Evolutionary conservation across 2,113 vertebrate species (phyloP), one percentile per base, ranked within the genome.

Genomic region (Alethe castanea): DNA sequence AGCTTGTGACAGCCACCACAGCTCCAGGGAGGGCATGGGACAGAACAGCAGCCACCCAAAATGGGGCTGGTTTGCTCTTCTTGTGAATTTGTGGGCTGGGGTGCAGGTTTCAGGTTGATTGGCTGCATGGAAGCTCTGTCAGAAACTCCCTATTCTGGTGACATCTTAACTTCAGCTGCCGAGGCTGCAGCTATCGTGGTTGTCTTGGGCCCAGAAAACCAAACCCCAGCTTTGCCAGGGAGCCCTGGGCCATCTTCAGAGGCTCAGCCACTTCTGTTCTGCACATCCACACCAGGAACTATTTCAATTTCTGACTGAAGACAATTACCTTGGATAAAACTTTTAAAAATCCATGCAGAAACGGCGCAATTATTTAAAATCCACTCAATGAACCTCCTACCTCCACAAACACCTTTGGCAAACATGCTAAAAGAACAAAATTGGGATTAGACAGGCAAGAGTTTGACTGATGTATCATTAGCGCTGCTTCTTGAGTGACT

Each of bases 341-440:
- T 60, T 69, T 36, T n/a, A 53, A 88, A 92, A 93, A 94, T 64
- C 74, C 74, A 72, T 0, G 7, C 70, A 91, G 87, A 95, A 77
- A 28, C 1, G 7, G 42, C 16, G 26, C 67, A 60, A 36, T 73
- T 86, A 44, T 83, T 80, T 33, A 28, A 94, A 88, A 90, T 60
- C 80, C 81, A 67, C 79, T 94, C 90, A 96, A 83, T 91, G 85
- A 96, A 90, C 79, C 82, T 95, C 95, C 93, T 74, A 90, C 92
- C 74, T 92, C 64, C 79, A 90, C 44, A 45, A 45, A 45, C 44
- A 45, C 62, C 88, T 94, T 18, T 83, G 93, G 81, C 90, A 92
- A 93, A 90, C 67, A 80, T 0, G 0, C 52, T 36, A 53, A 62
- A 83, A 78, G 95, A 96, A 70, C 67, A 90, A 64, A 88, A 90